Evolutionary conservation across 2,888 invertebrate species (phyloP).

Genomic region (Papilio elwesi): DNA sequence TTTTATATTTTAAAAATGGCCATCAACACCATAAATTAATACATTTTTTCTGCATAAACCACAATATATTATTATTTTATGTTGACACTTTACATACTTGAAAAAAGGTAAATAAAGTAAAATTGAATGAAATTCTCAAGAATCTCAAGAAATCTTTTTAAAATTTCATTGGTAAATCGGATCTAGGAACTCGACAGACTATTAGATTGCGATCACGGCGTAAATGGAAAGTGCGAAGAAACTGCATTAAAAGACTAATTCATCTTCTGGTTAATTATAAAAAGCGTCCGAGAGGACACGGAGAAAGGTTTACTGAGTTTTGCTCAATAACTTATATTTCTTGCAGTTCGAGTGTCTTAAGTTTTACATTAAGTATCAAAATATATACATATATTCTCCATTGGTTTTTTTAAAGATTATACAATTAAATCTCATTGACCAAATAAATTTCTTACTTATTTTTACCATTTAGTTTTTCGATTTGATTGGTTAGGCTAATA

Average conservation of each 20-base stretch:
- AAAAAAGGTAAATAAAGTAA: background rate
- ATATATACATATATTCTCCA: too few species aligned
- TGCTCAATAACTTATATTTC: background rate
- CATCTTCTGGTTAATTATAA: background rate
- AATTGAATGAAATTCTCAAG: background rate
- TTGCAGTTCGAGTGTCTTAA: background rate
- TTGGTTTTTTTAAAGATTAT: too few species aligned
- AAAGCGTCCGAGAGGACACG: background rate
- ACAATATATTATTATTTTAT: too few species aligned
- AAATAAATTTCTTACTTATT: too few species aligned
- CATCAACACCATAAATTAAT: too few species aligned
- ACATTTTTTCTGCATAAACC: too few species aligned
- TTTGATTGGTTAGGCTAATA: too few species aligned
- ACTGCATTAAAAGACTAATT: slow-evolving; percentile 17
- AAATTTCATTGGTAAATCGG: slow-evolving; percentile 6
- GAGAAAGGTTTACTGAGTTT: slow-evolving; percentile 1
- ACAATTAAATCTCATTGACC: too few species aligned
- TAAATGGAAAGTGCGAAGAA: slow-evolving; percentile 13
- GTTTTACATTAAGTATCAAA: too few species aligned
- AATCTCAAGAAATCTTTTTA: background rate
- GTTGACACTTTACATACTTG: background rate
- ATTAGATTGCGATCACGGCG: slow-evolving; percentile 2
- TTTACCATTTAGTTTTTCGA: too few species aligned
- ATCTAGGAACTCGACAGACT: slow-evolving; percentile 7
- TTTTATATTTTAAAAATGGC: too few species aligned